Conservation (phyloP, 2,113 vertebrate species). For the Anolis carolinensis region DNA sequence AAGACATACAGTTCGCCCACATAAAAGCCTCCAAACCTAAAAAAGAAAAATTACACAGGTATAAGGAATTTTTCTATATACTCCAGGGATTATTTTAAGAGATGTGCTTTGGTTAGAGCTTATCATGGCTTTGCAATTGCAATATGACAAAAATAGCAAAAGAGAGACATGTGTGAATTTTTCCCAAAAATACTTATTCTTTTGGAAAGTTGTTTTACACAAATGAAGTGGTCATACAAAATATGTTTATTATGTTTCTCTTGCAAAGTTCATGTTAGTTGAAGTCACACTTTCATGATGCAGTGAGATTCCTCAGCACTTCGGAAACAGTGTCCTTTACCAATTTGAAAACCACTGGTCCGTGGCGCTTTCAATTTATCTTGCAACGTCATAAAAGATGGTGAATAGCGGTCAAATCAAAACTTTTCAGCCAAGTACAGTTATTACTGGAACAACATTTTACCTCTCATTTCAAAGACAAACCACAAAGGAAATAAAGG, state of each 20-base stretch:
- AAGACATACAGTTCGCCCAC: constrained; percentile 80
- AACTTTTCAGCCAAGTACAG: background rate
- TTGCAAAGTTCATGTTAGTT: background rate
- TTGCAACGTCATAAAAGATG: background rate
- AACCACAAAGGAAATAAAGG: background rate
- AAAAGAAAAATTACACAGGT: constrained; percentile 50
- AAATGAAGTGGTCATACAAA: background rate
- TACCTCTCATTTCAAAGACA: background rate
- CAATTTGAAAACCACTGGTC: no score
- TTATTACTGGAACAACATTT: constrained; percentile 17
- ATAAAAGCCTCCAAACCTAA: constrained; percentile 81
- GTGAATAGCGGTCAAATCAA: background rate
- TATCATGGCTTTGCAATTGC: background rate
- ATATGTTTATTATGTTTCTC: background rate
- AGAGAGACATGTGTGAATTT: background rate
- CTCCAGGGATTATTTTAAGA: constrained; percentile 22
- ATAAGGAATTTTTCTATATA: constrained; percentile 24
- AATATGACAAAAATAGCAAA: background rate
- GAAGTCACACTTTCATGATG: background rate
- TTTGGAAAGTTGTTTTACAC: background rate
- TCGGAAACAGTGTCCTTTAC: no score
- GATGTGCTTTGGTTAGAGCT: background rate
- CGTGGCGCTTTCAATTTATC: background rate
- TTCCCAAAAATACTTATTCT: background rate
- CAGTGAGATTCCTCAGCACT: background rate